Conservation (phyloP, 1,140 invertebrate genomes). For the Lasaia peninsularis region DNA sequence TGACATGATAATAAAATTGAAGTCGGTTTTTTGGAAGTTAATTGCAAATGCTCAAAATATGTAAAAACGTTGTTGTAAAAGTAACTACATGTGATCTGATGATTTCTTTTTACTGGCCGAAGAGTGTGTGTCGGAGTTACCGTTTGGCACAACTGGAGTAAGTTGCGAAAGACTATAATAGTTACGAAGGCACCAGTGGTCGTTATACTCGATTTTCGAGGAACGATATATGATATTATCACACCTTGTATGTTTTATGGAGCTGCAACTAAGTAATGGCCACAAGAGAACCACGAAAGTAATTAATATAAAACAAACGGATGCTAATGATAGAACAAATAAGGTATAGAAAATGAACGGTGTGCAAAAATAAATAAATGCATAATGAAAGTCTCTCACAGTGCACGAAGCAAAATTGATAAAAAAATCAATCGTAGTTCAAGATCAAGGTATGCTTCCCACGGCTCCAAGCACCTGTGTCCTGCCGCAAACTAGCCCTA, state of each 20-base stretch:
- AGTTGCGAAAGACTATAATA: no score
- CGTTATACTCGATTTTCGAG: no score
- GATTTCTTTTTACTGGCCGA: no score
- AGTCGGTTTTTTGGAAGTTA: no score
- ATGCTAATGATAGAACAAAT: slow-evolving; percentile 2
- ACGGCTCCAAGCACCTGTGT: slow-evolving; percentile 62
- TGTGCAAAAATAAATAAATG: slow-evolving; percentile 9
- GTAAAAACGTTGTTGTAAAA: background rate
- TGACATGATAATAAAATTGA: no score
- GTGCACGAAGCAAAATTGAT: slow-evolving; percentile 27
- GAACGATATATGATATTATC: no score
- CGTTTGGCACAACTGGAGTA: no score
- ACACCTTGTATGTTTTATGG: background rate
- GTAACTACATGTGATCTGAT: no score
- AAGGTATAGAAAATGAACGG: background rate
- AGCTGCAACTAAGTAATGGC: background rate
- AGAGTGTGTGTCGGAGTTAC: no score
- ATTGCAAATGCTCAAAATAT: background rate
- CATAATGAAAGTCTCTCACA: slow-evolving; percentile 37
- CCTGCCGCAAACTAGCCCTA: slow-evolving; percentile 38
- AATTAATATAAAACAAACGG: slow-evolving; percentile 6
- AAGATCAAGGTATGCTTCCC: slow-evolving; percentile 63
- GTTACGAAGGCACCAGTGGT: no score
- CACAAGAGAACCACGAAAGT: background rate
- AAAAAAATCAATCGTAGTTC: slow-evolving; percentile 59